Evolutionary conservation across 2,888 invertebrate species (phyloP).

Genomic region (Pycnomerus fuliginosus): DNA sequence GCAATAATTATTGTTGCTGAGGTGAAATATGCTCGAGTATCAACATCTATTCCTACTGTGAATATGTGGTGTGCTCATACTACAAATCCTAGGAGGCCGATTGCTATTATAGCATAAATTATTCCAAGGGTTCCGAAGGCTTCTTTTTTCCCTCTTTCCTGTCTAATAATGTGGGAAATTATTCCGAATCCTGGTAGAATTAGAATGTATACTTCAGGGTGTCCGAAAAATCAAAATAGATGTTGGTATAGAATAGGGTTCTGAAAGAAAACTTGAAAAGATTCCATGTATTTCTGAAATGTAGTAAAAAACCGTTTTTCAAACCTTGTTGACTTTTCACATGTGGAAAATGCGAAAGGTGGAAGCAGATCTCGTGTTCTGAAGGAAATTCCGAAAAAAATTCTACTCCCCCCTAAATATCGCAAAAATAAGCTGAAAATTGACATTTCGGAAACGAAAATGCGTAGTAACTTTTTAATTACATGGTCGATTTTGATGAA

Average conservation of each 20-base stretch:
- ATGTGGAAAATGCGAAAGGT: too few species aligned
- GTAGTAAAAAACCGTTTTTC: too few species aligned
- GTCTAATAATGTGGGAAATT: conserved; percentile 75
- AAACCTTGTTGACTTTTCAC: too few species aligned
- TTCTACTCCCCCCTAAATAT: too few species aligned
- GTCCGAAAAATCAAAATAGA: conserved; percentile 86
- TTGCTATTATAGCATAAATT: conserved; percentile 82
- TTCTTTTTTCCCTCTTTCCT: conserved; percentile 74
- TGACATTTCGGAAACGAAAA: too few species aligned
- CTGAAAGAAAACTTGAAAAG: too few species aligned
- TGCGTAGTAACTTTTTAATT: too few species aligned
- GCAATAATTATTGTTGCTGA: conserved; percentile 87
- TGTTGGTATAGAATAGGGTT: conserved; percentile 81
- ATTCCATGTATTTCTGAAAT: too few species aligned
- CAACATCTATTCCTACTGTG: conserved; percentile 80
- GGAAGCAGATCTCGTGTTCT: too few species aligned
- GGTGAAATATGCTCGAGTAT: conserved; percentile 82
- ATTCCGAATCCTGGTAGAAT: conserved; percentile 82
- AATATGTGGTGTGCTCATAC: conserved; percentile 87
- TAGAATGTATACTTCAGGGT: conserved; percentile 85
- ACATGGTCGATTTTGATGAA: too few species aligned
- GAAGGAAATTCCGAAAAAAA: too few species aligned
- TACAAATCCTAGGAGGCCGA: conserved; percentile 80
- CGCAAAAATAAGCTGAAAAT: too few species aligned
- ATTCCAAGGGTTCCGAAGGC: conserved; percentile 72